Evolutionary conservation across 2,113 vertebrate species (phyloP), one percentile per base, ranked within the genome.

Genomic region (Anolis carolinensis): DNA sequence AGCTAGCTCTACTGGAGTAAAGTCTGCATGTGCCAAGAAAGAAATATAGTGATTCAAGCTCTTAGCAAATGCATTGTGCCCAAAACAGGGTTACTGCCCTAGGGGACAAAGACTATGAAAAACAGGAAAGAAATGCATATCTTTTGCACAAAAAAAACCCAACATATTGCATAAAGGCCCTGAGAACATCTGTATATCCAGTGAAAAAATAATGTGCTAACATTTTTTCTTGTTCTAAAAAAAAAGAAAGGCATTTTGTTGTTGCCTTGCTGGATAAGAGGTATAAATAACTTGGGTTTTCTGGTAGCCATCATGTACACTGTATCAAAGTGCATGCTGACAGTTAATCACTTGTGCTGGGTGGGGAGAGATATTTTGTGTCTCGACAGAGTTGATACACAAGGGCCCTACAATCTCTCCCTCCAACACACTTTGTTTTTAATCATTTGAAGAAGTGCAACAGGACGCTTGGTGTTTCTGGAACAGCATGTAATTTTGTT

Each of bases 271-370:
- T 83, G 81, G 50, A 55, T 82, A 71, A 73, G 89, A 90, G 89
- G 86, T 72, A 93, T 83, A 0, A 3, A 86, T 90, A 90, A 90
- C 89, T 90, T 92, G 39, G 39, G 85, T 94, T 89, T 90, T 91
- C 90, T 75, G 90, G 21, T 55, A 72, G 20, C 18, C 59, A n/a
- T 79, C n/a, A 34, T 44, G 44, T 30, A 1, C 23, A 74, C 86
- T 72, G 3, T 48, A 81, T 68, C 62, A 10, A n/a, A 48, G 34
- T 65, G 11, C 23, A 63, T 63, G 78, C 39, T 39, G 78, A 63
- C 32, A 80, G 34, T 80, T 81, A 68, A 5, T 20, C 39, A 39
- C 21, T 55, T 67, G 23, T 67, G 7, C 6, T 11, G 70, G n/a
- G 52, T 14, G 9, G 55, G 55, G 55, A 18, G 3, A 9, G 48